These are phyloP conservation scores for Perca flavescens DNA, from an alignment of 2,113 vertebrate species.

Conservation along the genomic window DNA sequence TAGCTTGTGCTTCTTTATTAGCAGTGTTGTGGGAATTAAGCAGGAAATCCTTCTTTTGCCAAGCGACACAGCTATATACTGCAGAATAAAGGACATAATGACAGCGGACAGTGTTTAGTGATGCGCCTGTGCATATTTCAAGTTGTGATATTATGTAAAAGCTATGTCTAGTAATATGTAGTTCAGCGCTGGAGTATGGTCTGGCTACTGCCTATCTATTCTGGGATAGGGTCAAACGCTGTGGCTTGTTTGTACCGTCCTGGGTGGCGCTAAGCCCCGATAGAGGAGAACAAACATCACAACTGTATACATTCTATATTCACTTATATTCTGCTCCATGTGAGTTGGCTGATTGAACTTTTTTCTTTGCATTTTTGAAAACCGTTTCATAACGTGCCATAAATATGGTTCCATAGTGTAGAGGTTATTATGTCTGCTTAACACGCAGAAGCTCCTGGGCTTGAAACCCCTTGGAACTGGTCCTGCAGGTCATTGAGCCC, in stretches of 20 bases:
- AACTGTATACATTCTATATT: too few species aligned
- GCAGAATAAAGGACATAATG: neutral
- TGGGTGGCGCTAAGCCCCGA: too few species aligned
- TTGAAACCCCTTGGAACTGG: conserved; percentile 98
- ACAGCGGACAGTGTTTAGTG: neutral
- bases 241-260: too few species aligned
- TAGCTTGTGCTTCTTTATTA: neutral
- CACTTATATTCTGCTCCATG: too few species aligned
- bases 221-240: too few species aligned
- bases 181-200: too few species aligned
- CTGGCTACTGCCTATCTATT: too few species aligned
- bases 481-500: too few species aligned
- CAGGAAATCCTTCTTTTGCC: neutral
- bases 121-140: neutral
- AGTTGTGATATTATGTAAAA: neutral
- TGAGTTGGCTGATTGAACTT: too few species aligned
- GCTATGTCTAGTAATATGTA: neutral
- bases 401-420: conserved; percentile 85
- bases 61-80: neutral
- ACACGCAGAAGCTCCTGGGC: conserved; percentile 99
- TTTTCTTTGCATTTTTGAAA: too few species aligned
- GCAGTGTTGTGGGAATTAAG: neutral
- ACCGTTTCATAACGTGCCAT: too few species aligned
- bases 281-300: too few species aligned
- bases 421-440: conserved; percentile 99